Percentiles rank a stretch among this genome's conserved stretches.
Conservation (phyloP, 2,888 invertebrate genomes). For the Scaptomyza cyrtandrae region DNA sequence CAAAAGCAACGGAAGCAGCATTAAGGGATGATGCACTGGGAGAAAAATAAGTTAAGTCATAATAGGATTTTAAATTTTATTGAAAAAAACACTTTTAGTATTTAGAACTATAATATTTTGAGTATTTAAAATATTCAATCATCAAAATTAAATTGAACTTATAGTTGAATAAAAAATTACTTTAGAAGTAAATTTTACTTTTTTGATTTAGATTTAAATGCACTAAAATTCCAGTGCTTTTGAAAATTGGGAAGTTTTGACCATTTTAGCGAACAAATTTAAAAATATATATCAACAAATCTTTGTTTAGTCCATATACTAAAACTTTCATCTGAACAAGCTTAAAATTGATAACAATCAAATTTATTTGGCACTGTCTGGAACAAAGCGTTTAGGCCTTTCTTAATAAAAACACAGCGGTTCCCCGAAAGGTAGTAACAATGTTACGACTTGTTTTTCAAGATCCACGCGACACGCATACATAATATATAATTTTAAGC, state of each 20-base stretch:
- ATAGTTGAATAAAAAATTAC: no score
- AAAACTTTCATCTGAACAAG: not conserved
- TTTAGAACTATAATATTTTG: no score
- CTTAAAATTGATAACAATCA: not conserved
- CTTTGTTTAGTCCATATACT: not conserved
- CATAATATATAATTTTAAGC: constrained; percentile 14
- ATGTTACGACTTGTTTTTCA: constrained; percentile 51
- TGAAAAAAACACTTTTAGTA: not conserved
- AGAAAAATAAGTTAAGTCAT: not conserved
- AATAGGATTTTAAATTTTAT: not conserved
- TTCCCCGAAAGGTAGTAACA: constrained; percentile 23
- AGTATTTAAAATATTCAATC: no score
- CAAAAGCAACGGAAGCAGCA: constrained; percentile 24
- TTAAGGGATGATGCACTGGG: constrained; percentile 41
- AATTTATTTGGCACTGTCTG: not conserved
- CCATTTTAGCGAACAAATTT: no score
- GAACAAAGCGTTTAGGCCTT: constrained; percentile 2
- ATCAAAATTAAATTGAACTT: no score
- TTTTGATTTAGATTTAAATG: no score
- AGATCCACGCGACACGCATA: constrained; percentile 57
- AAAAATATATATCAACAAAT: not conserved
- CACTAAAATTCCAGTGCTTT: no score
- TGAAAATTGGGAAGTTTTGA: no score
- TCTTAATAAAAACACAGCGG: constrained; percentile 1
- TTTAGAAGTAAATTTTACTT: no score